Percentiles rank a stretch among this genome's conserved stretches.
Conservation (phyloP, 2,113 vertebrate genomes). For the Leptocoma aspasia region DNA sequence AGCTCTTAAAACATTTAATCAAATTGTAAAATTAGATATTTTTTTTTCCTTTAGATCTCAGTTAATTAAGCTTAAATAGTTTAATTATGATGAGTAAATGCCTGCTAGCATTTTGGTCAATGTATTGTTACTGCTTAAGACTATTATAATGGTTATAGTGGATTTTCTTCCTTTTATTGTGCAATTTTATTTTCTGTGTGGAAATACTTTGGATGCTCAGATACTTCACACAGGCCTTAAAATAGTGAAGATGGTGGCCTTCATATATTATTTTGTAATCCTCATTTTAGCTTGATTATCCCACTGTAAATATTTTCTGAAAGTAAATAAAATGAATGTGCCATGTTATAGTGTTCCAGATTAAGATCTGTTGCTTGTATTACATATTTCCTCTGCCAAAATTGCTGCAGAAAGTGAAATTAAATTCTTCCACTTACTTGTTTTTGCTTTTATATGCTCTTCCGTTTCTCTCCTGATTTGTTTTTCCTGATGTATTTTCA, state of each 20-base stretch:
- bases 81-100: background rate
- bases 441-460: background rate
- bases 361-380: background rate
- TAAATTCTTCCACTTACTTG: background rate
- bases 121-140: background rate
- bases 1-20: conserved; percentile 15
- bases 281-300: background rate
- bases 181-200: background rate
- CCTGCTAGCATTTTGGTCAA: background rate
- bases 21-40: background rate
- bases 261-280: background rate
- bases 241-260: background rate
- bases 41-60: background rate
- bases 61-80: background rate
- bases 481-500: background rate
- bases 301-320: background rate
- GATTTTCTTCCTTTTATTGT: background rate
- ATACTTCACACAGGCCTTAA: background rate
- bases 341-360: background rate
- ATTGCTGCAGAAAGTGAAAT: background rate
- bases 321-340: background rate
- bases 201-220: background rate
- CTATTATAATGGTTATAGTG: background rate
- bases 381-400: background rate
- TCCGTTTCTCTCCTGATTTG: background rate